A percentile compares a stretch with the other conserved stretches of the same genome.
These are phyloP conservation scores for Lanius ludovicianus DNA, from an alignment of 2,113 vertebrate genomes.

Conservation along the genomic window DNA sequence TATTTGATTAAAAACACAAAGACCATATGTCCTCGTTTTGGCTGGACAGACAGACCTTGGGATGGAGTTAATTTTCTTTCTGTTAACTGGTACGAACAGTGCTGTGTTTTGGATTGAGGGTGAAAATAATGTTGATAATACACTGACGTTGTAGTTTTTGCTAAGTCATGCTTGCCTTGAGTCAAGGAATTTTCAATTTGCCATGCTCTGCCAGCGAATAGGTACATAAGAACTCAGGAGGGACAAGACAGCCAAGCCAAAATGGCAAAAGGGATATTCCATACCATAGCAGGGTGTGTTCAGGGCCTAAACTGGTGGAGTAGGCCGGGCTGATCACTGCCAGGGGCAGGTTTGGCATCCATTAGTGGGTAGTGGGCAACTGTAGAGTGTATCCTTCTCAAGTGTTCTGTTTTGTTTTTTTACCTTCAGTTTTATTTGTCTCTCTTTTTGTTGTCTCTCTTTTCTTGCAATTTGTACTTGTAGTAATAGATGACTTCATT, in stretches of 20 bases:
- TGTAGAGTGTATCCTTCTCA: neutral
- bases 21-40: neutral
- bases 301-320: too few species aligned
- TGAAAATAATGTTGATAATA: neutral
- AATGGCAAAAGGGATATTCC: neutral
- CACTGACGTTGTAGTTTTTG: neutral
- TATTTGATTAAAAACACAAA: neutral
- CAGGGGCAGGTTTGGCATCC: neutral
- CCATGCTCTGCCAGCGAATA: neutral
- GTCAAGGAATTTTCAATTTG: neutral
- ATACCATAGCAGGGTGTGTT: accelerated
- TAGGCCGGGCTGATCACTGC: neutral
- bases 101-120: neutral
- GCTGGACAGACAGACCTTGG: neutral
- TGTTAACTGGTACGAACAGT: neutral
- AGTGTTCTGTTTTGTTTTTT: neutral
- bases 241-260: accelerated
- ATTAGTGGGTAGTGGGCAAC: neutral
- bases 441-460: neutral
- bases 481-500: neutral
- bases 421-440: neutral
- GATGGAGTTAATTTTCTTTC: neutral
- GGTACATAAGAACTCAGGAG: neutral
- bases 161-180: neutral
- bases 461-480: neutral